A percentile compares a stretch with the other conserved stretches of the same genome.
Conservation (phyloP, 2,888 invertebrate genomes). For the Catocala sponsa region DNA sequence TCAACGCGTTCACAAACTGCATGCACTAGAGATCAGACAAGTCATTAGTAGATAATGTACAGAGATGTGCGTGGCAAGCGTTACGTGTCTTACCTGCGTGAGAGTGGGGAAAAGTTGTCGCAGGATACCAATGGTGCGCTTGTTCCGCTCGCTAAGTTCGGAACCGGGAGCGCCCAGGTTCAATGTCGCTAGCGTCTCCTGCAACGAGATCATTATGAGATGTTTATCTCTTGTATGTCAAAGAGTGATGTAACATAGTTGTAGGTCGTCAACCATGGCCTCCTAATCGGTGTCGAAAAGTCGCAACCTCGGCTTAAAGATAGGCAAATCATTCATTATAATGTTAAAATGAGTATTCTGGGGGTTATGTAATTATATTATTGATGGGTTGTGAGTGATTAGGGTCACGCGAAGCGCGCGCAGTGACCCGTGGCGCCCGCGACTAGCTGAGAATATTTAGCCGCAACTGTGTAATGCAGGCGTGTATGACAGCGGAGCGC, state of each 20-base stretch:
- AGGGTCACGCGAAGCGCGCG: conserved; percentile 58
- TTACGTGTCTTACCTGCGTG: conserved; percentile 89
- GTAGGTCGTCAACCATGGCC: conserved; percentile 22
- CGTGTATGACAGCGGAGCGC: neutral
- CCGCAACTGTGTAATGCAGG: neutral
- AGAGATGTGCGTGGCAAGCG: neutral
- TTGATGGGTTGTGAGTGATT: conserved; percentile 57
- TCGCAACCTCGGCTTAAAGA: conserved; percentile 25
- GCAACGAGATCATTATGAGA: conserved; percentile 45
- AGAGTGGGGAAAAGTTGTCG: conserved; percentile 92
- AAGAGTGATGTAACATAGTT: conserved; percentile 6
- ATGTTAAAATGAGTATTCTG: conserved; percentile 25
- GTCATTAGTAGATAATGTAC: neutral
- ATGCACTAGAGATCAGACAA: conserved; percentile 9
- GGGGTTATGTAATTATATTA: conserved; percentile 57
- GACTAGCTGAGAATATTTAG: neutral
- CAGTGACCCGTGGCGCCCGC: conserved; percentile 28
- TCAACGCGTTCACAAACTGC: neutral
- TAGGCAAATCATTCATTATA: conserved; percentile 30
- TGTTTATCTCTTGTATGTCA: neutral
- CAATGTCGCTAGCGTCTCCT: conserved; percentile 91
- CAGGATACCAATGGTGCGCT: conserved; percentile 93
- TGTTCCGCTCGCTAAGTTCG: conserved; percentile 91
- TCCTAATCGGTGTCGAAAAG: conserved; percentile 30
- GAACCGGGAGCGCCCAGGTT: conserved; percentile 90